A percentile compares a stretch with the other conserved stretches of the same genome.
phyloP scores from a whole-genome alignment of 2,888 invertebrate species.

The Caenorhabditis plicata region DNA sequence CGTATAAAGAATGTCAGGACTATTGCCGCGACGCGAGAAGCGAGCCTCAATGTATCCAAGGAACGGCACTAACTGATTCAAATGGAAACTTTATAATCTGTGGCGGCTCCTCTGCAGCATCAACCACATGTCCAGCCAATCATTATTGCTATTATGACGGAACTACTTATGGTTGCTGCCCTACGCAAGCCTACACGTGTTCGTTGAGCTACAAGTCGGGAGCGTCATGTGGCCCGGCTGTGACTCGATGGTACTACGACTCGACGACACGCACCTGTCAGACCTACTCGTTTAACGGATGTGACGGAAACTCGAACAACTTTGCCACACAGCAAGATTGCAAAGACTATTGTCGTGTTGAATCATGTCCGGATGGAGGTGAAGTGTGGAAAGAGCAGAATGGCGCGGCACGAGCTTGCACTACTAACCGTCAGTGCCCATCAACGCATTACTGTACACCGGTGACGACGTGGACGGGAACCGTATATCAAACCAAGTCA shows the following conservation, averaged over 20 bases:
- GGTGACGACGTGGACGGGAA: slow-evolving; percentile 62
- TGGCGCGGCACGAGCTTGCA: slow-evolving; percentile 60
- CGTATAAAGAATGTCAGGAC: slow-evolving; percentile 64
- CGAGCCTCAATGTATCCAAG: slow-evolving; percentile 64
- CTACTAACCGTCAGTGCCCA: slow-evolving; percentile 62
- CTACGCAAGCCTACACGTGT: slow-evolving; percentile 65
- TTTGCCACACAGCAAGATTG: slow-evolving; percentile 63
- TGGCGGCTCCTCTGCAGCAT: slow-evolving; percentile 53
- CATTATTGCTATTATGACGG: slow-evolving; percentile 66
- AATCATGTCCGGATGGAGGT: slow-evolving; percentile 65
- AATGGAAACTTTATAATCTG: slow-evolving; percentile 65
- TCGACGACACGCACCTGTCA: slow-evolving; percentile 44
- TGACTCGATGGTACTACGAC: slow-evolving; percentile 63
- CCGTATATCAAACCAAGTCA: slow-evolving; percentile 62
- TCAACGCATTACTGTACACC: slow-evolving; percentile 65
- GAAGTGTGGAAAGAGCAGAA: slow-evolving; percentile 64
- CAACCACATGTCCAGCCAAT: slow-evolving; percentile 64
- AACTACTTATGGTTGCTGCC: slow-evolving; percentile 65
- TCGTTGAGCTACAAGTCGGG: slow-evolving; percentile 63
- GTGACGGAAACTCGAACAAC: slow-evolving; percentile 65
- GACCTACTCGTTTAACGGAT: slow-evolving; percentile 64
- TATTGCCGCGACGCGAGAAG: slow-evolving; percentile 63
- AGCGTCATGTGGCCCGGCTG: slow-evolving; percentile 63
- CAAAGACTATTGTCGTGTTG: slow-evolving; percentile 65
- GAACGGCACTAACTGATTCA: slow-evolving; percentile 64